Percentiles rank a stretch among this genome's conserved stretches.
These are phyloP conservation scores for Siniperca knerii DNA, from an alignment of 2,113 vertebrate genomes.

Conservation along the genomic window DNA sequence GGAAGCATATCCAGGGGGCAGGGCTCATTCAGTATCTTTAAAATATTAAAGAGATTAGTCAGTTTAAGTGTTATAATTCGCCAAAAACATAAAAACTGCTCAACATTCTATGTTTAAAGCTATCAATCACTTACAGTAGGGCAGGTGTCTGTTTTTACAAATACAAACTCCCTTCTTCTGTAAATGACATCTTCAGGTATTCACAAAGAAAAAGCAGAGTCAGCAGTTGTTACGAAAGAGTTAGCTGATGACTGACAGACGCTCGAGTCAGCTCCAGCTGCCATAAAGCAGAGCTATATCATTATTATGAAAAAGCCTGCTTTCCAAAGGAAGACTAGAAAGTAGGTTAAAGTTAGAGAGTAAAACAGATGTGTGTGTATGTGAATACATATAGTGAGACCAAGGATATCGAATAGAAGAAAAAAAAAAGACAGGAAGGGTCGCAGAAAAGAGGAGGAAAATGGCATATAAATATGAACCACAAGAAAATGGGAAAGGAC, in stretches of 20 bases:
- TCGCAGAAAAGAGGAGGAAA: neutral
- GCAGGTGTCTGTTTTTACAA: neutral
- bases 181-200: neutral
- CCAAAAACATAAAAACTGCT: neutral
- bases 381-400: neutral
- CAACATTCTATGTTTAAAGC: neutral
- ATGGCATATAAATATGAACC: neutral
- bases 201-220: slow-evolving; percentile 12
- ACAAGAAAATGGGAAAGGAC: neutral
- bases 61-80: neutral
- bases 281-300: slow-evolving; percentile 1
- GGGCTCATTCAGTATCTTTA: neutral
- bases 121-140: neutral
- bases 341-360: slow-evolving; percentile 36
- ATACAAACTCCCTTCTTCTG: neutral
- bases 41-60: neutral
- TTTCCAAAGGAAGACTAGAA: slow-evolving; percentile 4
- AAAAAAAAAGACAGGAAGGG: too few relatives aligned
- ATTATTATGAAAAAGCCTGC: neutral
- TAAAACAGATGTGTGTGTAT: slow-evolving; percentile 38
- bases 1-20: neutral
- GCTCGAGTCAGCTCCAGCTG: slow-evolving; percentile 8
- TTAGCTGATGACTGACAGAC: slow-evolving; percentile 23
- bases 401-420: neutral
- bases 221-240: neutral